Conservation (phyloP, 2,888 invertebrate genomes). For the Lepidocyrtinus sp. region DNA sequence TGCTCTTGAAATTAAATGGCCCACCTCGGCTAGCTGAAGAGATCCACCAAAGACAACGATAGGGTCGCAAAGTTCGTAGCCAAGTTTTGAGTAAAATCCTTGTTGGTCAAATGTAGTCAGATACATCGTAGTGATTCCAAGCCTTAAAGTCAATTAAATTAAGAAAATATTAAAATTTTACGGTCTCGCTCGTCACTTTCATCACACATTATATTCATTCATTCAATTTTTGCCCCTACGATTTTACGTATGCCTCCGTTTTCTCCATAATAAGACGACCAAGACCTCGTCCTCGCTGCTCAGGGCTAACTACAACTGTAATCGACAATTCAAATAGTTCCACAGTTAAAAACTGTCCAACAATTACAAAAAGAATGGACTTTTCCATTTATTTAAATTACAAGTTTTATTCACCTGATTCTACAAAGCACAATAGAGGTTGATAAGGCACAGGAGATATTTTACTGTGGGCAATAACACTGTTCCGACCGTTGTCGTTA, state of each 20-base stretch:
- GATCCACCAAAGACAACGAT: slow-evolving; percentile 65
- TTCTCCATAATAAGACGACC: slow-evolving; percentile 83
- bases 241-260: slow-evolving; percentile 81
- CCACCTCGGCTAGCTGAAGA: slow-evolving; percentile 19
- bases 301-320: slow-evolving; percentile 82
- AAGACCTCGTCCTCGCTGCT: slow-evolving; percentile 82
- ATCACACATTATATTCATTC: neutral
- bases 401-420: slow-evolving; percentile 77
- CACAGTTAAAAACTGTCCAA: slow-evolving; percentile 6
- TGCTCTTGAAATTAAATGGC: neutral
- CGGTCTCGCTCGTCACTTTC: no score
- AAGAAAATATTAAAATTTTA: no score
- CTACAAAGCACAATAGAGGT: slow-evolving; percentile 82
- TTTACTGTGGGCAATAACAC: slow-evolving; percentile 82
- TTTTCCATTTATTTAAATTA: neutral
- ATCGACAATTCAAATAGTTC: no score
- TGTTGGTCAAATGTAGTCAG: slow-evolving; percentile 71
- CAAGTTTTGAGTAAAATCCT: slow-evolving; percentile 71
- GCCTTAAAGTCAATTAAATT: no score
- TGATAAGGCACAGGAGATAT: slow-evolving; percentile 82
- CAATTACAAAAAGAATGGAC: slow-evolving; percentile 12
- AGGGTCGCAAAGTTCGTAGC: slow-evolving; percentile 71
- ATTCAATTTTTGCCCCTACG: slow-evolving; percentile 73
- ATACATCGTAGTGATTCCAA: slow-evolving; percentile 70
- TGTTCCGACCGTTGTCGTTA: slow-evolving; percentile 75